phyloP scores from a whole-genome alignment of 2,113 vertebrate genomes.

The Pionites leucogaster region DNA sequence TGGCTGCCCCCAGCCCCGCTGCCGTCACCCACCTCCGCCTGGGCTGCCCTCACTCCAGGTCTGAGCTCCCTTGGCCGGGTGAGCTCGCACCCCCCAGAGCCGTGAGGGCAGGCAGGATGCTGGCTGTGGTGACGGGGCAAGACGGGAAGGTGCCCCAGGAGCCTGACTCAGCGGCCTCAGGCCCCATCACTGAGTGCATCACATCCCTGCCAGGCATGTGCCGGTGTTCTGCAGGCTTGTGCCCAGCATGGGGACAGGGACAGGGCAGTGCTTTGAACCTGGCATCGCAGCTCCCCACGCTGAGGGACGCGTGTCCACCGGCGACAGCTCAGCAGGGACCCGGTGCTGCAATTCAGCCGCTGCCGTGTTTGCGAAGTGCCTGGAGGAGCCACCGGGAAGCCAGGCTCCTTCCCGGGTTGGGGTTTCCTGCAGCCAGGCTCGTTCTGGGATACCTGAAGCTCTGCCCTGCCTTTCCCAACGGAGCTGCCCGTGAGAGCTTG shows the following conservation, averaged over 20 bases:
- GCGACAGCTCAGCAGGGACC: background rate
- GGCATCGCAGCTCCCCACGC: accelerated
- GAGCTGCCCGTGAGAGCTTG: background rate
- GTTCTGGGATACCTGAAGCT: background rate
- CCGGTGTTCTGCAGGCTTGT: accelerated
- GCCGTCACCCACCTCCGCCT: background rate
- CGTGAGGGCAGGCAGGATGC: accelerated
- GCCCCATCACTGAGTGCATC: accelerated
- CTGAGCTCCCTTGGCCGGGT: no score
- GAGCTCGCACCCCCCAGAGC: background rate
- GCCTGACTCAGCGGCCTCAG: background rate
- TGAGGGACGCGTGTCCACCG: accelerated
- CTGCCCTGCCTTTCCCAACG: background rate
- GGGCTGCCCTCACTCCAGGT: background rate
- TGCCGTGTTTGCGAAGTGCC: background rate
- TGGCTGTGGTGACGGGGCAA: accelerated
- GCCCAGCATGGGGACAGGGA: background rate
- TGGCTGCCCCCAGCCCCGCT: background rate
- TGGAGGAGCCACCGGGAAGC: background rate
- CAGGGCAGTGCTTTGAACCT: background rate
- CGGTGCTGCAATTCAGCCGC: background rate
- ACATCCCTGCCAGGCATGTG: accelerated
- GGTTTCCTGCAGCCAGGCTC: background rate
- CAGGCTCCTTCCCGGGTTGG: accelerated
- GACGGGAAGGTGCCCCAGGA: background rate